phyloP scores from a whole-genome alignment of 2,888 invertebrate species.

The Pyrrhia umbra region DNA sequence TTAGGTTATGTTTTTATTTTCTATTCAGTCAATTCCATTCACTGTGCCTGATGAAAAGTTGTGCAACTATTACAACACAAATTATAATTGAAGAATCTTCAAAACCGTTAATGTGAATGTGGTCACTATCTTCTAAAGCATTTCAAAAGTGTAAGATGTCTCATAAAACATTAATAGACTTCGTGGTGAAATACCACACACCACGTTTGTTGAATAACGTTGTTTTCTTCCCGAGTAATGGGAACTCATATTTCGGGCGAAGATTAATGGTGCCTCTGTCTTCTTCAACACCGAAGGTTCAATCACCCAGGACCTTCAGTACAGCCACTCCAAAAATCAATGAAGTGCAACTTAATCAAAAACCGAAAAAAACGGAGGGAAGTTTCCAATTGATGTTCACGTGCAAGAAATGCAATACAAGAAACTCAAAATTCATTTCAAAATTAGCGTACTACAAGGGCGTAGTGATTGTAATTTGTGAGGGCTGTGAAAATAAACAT shows the following conservation, averaged over 20 bases:
- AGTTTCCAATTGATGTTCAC: slow-evolving; percentile 95
- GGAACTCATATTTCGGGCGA: slow-evolving; percentile 85
- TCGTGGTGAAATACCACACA: slow-evolving; percentile 84
- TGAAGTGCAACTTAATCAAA: slow-evolving; percentile 68
- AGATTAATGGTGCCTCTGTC: slow-evolving; percentile 74
- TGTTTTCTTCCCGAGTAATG: slow-evolving; percentile 85
- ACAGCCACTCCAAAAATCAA: slow-evolving; percentile 72
- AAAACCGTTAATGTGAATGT: neutral
- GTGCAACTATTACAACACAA: slow-evolving; percentile 51
- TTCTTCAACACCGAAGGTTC: slow-evolving; percentile 77
- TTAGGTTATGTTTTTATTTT: slow-evolving; percentile 40
- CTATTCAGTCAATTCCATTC: neutral
- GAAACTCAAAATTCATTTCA: slow-evolving; percentile 95
- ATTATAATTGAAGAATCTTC: neutral
- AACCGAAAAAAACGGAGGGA: slow-evolving; percentile 76
- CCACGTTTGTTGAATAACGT: slow-evolving; percentile 84
- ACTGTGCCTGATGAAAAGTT: slow-evolving; percentile 49
- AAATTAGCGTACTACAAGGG: slow-evolving; percentile 96
- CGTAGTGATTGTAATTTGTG: slow-evolving; percentile 97
- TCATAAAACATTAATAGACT: slow-evolving; percentile 84
- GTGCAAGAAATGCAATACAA: slow-evolving; percentile 96
- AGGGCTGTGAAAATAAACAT: slow-evolving; percentile 96
- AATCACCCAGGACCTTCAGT: slow-evolving; percentile 79
- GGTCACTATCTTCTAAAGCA: neutral
- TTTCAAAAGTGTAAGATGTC: slow-evolving; percentile 71